Percentiles rank a stretch among this genome's conserved stretches.
Evolutionary conservation across 2,797 vertebrate genomes (phyloP).

Genomic region (Onychomys arenicola): DNA sequence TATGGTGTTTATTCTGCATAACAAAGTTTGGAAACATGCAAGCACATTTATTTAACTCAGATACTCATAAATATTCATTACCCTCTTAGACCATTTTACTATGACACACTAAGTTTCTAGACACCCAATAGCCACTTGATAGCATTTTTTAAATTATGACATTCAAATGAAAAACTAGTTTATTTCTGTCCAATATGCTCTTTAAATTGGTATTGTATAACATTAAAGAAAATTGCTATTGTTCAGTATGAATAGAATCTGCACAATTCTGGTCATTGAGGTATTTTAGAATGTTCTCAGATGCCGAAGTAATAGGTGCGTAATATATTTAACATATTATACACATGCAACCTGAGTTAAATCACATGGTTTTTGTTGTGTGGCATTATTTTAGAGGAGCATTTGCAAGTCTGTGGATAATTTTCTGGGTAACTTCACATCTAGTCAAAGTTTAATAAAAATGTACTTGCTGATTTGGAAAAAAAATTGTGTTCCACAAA

Average conservation of each 20-base stretch:
- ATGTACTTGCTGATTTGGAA: constrained; percentile 10
- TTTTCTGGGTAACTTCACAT: constrained; percentile 47
- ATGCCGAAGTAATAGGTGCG: not conserved
- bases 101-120: not conserved
- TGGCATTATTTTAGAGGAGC: not conserved
- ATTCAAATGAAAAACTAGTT: constrained; percentile 23
- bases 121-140: not conserved
- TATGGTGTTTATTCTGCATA: constrained; percentile 26
- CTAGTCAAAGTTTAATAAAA: constrained; percentile 1
- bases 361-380: not conserved
- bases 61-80: constrained; percentile 55
- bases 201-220: constrained; percentile 24
- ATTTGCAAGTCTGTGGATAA: not conserved
- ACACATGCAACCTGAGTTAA: not conserved
- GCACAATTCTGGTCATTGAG: not conserved
- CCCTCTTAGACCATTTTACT: not conserved
- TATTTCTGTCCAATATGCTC: constrained; percentile 21
- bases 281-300: not conserved
- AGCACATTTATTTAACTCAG: constrained; percentile 14
- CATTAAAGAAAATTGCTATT: constrained; percentile 22
- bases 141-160: constrained; percentile 28
- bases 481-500: not conserved
- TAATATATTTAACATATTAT: not conserved
- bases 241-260: not conserved
- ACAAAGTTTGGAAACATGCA: not conserved